Evolutionary conservation across 2,888 invertebrate genomes (phyloP), one percentile per base, ranked within the genome.

Genomic region (Epirrhoe tristata): DNA sequence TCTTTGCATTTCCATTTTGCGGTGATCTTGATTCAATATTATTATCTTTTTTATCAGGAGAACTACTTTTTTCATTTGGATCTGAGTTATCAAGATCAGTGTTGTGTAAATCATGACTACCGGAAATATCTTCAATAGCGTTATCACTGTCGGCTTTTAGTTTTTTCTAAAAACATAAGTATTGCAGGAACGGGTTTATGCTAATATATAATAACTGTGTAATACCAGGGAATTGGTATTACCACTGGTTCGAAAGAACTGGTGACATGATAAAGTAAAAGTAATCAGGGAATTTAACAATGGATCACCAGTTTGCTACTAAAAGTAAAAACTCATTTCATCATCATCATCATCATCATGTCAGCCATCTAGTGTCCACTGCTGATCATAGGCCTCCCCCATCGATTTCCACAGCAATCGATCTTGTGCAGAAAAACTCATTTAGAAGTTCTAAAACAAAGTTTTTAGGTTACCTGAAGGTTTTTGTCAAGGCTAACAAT

Each of bases 151-250:
- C 62, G 16, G 36, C 56, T 64, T 73, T 87, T 7, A 74, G 66
- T 77, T 83, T 88, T 83, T 89, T 89, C 88, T 89, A 43, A 43
- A 43, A 43, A 43, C 39, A 43, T 43, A 12, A 8, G 36, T 36
- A 10, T 7, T 10, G 7, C 3, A 8, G 6, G 10, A 6, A 36
- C 8, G 7, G 39, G 10, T 12, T 12, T 12, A 10, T 43, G 39
- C 4, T 43, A 43, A 0, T 5, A 0, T 5, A 10, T 5, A 12
- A 43, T 43, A 12, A 10, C 12, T 0, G 39, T 12, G 12, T 5
- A 39, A 12, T 43, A 43, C 5, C 2, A 10, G 12, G 12, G n/a
- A n/a, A n/a, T n/a, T n/a, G n/a, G n/a, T n/a, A n/a, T n/a, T n/a
- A n/a, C n/a, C n/a, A n/a, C n/a, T n/a, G n/a, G n/a, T n/a, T n/a